Percentiles rank a stretch among this genome's conserved stretches.
Evolutionary conservation across 1,140 invertebrate genomes (phyloP).

Genomic region (Battus philenor): DNA sequence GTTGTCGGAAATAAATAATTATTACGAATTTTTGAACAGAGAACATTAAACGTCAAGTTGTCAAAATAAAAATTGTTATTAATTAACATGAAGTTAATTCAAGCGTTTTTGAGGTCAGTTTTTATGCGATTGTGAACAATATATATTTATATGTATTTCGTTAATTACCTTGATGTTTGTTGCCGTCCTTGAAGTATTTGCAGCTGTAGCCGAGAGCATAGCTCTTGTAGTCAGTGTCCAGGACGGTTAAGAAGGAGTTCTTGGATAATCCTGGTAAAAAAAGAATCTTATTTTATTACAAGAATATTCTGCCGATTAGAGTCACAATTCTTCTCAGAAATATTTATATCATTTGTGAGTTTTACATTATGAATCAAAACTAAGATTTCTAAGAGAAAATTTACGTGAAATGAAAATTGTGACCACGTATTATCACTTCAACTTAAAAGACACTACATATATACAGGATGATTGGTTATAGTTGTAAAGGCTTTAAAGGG

Average conservation of each 20-base stretch:
- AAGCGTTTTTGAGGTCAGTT: background rate
- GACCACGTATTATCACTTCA: no score
- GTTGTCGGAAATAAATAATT: background rate
- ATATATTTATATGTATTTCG: background rate
- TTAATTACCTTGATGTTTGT: conserved; percentile 34
- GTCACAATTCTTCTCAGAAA: no score
- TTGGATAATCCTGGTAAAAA: conserved; percentile 33
- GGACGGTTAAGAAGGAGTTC: conserved; percentile 35
- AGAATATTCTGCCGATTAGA: no score
- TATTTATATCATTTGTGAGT: no score
- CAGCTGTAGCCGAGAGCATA: conserved; percentile 51
- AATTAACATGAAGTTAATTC: background rate
- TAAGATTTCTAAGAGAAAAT: no score
- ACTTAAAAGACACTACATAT: no score
- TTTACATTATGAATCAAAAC: no score
- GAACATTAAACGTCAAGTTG: background rate
- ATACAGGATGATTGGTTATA: no score
- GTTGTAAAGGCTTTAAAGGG: no score
- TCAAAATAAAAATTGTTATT: background rate
- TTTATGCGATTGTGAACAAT: background rate
- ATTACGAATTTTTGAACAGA: background rate
- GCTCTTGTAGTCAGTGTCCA: conserved; percentile 42
- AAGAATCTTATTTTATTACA: conserved; percentile 1
- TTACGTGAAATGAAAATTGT: no score
- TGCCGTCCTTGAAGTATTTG: conserved; percentile 33